A percentile compares a stretch with the other conserved stretches of the same genome.
Evolutionary conservation across 2,888 invertebrate species (phyloP).

Genomic region (Ophion ellenae): DNA sequence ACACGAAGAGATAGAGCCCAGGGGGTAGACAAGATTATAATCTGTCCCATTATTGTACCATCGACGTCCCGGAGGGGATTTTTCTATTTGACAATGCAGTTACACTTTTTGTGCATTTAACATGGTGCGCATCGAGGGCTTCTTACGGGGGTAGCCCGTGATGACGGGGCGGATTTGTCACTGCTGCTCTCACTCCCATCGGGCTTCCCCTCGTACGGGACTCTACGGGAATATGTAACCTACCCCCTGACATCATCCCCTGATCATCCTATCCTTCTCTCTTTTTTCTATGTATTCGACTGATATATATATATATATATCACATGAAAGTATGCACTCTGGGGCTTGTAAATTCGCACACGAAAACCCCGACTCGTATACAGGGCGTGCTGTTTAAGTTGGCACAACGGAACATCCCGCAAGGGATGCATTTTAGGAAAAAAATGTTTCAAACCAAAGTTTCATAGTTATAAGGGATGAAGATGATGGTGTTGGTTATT

Average conservation of each 20-base stretch:
- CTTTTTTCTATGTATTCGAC: background rate
- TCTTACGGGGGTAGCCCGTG: constrained; percentile 31
- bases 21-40: constrained; percentile 84
- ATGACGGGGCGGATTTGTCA: constrained; percentile 49
- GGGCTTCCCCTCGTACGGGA: constrained; percentile 54
- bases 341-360: constrained; percentile 47
- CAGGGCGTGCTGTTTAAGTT: background rate
- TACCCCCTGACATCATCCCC: constrained; percentile 65
- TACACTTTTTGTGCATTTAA: constrained; percentile 83
- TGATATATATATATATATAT: constrained; percentile 17
- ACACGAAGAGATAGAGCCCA: constrained; percentile 69
- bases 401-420: background rate
- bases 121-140: constrained; percentile 74
- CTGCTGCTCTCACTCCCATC: constrained; percentile 64
- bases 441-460: background rate
- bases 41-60: constrained; percentile 84
- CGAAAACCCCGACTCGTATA: background rate
- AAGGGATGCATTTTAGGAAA: background rate
- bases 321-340: constrained; percentile 16
- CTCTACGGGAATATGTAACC: constrained; percentile 68
- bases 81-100: constrained; percentile 82
- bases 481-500: background rate
- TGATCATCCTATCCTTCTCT: constrained; percentile 14
- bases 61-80: constrained; percentile 83
- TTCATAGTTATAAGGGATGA: background rate